Conservation (phyloP, 2,888 invertebrate genomes). For the Zygaena filipendulae region DNA sequence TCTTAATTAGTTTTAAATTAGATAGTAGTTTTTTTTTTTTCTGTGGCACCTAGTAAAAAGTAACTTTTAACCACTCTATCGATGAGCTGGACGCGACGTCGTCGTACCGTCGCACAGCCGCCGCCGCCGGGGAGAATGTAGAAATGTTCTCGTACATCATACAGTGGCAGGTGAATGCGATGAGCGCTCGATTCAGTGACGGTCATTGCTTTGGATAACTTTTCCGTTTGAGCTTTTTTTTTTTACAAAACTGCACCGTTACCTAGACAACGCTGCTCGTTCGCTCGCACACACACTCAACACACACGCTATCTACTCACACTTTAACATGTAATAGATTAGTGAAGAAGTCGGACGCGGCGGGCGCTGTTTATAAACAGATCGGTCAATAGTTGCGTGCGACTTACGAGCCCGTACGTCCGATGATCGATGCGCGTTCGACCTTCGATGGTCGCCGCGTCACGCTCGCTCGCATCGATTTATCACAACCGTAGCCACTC, state of each 20-base stretch:
- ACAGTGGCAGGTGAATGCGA: constrained; percentile 61
- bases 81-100: too few relatives aligned
- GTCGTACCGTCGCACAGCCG: too few relatives aligned
- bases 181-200: constrained; percentile 28
- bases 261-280: constrained; percentile 34
- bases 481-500: constrained; percentile 36
- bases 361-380: constrained; percentile 22
- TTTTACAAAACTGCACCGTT: constrained; percentile 38
- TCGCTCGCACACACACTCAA: constrained; percentile 26
- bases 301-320: constrained; percentile 9
- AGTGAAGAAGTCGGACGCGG: constrained; percentile 9
- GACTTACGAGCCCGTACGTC: constrained; percentile 23
- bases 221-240: too few relatives aligned
- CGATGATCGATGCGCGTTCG: constrained; percentile 43
- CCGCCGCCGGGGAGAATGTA: too few relatives aligned
- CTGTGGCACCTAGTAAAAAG: constrained; percentile 2
- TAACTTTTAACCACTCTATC: constrained; percentile 1
- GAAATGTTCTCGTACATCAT: constrained; percentile 60
- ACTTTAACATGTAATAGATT: background rate
- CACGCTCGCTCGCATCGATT: constrained; percentile 49
- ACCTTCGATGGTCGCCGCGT: constrained; percentile 23
- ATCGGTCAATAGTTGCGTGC: constrained; percentile 26
- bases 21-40: too few relatives aligned
- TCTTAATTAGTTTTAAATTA: too few relatives aligned
- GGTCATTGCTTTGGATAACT: constrained; percentile 39